A percentile compares a stretch with the other conserved stretches of the same genome.
phyloP scores from a whole-genome alignment of 2,888 invertebrate genomes.

The Ptychoptera albimana region DNA sequence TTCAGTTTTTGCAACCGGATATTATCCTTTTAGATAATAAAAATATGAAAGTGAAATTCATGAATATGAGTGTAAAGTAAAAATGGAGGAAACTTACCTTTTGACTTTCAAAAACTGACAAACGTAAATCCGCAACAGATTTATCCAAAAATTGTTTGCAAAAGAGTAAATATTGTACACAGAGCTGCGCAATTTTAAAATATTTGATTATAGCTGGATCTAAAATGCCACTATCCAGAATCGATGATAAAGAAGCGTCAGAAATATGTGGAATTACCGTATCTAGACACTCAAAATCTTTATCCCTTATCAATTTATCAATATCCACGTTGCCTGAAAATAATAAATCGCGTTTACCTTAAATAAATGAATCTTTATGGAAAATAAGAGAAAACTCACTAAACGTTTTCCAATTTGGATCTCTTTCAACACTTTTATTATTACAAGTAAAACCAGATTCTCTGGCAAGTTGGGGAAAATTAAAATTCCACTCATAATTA shows the following conservation, averaged over 20 bases:
- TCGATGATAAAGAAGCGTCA: conserved; percentile 23
- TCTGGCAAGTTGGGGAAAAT: conserved; percentile 26
- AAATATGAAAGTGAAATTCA: no score
- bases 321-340: conserved; percentile 23
- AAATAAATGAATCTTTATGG: no score
- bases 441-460: conserved; percentile 25
- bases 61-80: no score
- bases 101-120: conserved; percentile 17
- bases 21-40: conserved; percentile 15
- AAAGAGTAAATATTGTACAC: conserved; percentile 26
- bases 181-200: conserved; percentile 25
- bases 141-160: conserved; percentile 28
- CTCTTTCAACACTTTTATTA: conserved; percentile 14
- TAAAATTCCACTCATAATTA: conserved; percentile 13
- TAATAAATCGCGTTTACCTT: no score
- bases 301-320: conserved; percentile 22
- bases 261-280: conserved; percentile 21
- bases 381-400: no score
- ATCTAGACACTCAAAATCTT: conserved; percentile 25
- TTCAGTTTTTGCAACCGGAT: conserved; percentile 17
- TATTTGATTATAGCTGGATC: conserved; percentile 29
- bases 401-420: neutral
- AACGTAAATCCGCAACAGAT: conserved; percentile 19
- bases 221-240: conserved; percentile 23
- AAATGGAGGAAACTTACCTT: neutral